phyloP scores from a whole-genome alignment of 2,888 invertebrate species.

The Limnephilus auricula region DNA sequence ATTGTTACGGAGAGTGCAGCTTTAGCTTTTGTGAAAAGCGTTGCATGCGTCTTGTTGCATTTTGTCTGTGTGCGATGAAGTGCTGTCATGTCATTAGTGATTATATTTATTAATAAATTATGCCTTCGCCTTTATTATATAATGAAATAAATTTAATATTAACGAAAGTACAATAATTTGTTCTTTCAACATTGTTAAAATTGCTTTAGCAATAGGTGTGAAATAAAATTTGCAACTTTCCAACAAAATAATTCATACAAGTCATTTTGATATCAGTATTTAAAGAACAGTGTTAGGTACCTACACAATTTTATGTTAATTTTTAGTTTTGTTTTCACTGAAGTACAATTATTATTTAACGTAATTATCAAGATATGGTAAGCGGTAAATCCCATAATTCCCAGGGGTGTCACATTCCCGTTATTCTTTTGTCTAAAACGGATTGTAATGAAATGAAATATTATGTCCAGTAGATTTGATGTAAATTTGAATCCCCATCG shows the following conservation, averaged over 20 bases:
- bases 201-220: background rate
- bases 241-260: background rate
- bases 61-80: constrained; percentile 10
- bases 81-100: constrained; percentile 19
- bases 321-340: background rate
- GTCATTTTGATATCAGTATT: background rate
- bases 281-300: background rate
- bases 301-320: background rate
- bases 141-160: constrained; percentile 9
- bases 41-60: background rate
- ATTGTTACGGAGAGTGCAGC: background rate
- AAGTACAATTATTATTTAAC: background rate
- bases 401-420: too few species aligned
- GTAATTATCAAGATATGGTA: background rate
- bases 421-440: background rate
- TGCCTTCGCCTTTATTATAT: constrained; percentile 15
- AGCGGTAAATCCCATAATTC: background rate
- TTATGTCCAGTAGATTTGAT: background rate
- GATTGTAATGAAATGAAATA: background rate
- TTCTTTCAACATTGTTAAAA: background rate
- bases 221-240: background rate
- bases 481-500: background rate
- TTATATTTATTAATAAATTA: constrained; percentile 7
- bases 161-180: background rate
- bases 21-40: background rate